A percentile compares a stretch with the other conserved stretches of the same genome.
Evolutionary conservation across 1,140 invertebrate species (phyloP).

Genomic region (Chironomus tepperi): DNA sequence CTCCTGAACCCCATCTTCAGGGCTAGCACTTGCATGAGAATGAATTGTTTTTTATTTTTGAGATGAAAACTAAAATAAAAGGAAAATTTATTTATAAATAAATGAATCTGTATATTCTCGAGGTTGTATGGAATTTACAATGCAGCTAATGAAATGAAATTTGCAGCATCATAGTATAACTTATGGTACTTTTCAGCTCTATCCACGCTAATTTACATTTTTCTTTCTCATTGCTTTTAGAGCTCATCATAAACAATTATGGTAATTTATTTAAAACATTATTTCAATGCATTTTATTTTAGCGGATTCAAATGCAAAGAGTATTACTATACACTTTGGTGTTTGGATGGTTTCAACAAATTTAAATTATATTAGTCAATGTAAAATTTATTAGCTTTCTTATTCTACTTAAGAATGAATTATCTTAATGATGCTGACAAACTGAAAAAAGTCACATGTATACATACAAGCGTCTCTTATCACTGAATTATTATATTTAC

Average conservation of each 20-base stretch:
- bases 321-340: neutral
- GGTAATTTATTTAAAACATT: constrained; percentile 19
- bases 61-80: neutral
- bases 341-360: neutral
- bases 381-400: no score
- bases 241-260: constrained; percentile 21
- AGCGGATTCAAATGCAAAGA: neutral
- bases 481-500: no score
- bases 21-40: neutral
- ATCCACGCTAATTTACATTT: neutral
- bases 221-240: constrained; percentile 1
- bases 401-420: no score
- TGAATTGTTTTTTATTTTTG: no score
- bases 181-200: no score
- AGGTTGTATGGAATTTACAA: neutral
- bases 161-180: no score
- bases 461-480: no score
- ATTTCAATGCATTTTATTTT: neutral
- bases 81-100: neutral
- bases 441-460: no score
- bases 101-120: constrained; percentile 7
- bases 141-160: no score
- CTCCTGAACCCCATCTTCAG: neutral
- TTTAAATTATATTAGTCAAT: neutral
- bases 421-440: no score